Conservation (phyloP, 2,113 vertebrate species). For the Ancistrus triradiatus region DNA sequence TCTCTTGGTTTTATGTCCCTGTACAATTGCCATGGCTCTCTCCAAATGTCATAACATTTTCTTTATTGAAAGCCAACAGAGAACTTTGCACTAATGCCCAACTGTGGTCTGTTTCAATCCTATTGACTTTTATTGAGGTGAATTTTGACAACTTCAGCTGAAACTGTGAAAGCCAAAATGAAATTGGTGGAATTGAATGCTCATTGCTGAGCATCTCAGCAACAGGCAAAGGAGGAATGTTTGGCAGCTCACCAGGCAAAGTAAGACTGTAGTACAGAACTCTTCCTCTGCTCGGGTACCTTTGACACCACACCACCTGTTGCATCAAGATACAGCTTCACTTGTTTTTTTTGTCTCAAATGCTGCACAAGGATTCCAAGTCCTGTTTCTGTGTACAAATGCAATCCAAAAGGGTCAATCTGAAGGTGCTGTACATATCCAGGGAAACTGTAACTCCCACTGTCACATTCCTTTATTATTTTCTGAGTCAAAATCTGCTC, state of each 20-base stretch:
- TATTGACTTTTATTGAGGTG: not conserved
- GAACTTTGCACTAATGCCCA: too few relatives aligned
- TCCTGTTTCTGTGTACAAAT: constrained; percentile 15
- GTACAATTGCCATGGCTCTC: not conserved
- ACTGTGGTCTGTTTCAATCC: constrained; percentile 10
- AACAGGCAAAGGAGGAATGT: too few relatives aligned
- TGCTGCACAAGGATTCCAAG: constrained; percentile 14
- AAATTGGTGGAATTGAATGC: constrained; percentile 8
- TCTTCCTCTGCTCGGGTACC: constrained; percentile 20
- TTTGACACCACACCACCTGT: constrained; percentile 24
- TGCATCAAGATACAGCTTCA: constrained; percentile 24
- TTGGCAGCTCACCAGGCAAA: too few relatives aligned
- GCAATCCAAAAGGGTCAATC: constrained; percentile 7
- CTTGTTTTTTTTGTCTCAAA: not conserved
- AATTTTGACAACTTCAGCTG: too few relatives aligned
- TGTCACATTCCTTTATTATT: constrained; percentile 16
- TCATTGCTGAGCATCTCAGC: constrained; percentile 23
- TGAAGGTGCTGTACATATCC: constrained; percentile 29
- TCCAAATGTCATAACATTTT: not conserved
- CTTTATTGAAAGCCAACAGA: constrained; percentile 5
- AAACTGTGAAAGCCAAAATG: constrained; percentile 20
- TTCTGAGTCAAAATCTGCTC: constrained; percentile 13
- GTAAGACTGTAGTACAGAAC: too few relatives aligned
- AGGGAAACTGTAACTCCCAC: not conserved
- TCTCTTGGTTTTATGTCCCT: too few relatives aligned